Conservation (phyloP, 2,797 vertebrate species). For the Betta splendens region DNA sequence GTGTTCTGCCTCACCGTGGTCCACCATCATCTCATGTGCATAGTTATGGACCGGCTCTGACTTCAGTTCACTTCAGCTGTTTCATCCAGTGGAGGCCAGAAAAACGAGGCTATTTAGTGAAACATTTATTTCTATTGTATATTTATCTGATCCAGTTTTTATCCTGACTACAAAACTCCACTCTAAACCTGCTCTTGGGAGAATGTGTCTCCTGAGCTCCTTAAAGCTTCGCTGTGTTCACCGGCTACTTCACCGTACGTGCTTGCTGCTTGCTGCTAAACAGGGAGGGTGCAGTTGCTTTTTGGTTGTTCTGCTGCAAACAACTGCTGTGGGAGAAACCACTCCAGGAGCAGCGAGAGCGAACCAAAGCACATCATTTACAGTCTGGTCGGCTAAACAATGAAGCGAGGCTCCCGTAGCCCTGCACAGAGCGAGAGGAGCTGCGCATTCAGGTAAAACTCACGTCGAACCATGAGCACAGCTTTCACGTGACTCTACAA, state of each 20-base stretch:
- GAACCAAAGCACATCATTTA: background rate
- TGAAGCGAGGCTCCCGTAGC: background rate
- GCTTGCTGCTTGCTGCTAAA: background rate
- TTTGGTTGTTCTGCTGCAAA: background rate
- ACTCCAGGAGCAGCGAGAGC: background rate
- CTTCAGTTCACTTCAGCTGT: no score
- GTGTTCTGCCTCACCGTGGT: constrained; percentile 29
- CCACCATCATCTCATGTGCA: no score
- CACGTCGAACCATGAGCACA: background rate
- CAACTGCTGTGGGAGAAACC: background rate
- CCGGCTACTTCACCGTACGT: background rate
- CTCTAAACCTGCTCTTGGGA: background rate
- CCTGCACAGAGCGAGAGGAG: background rate
- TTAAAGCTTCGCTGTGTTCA: background rate
- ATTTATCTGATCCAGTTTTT: no score
- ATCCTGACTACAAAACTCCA: background rate
- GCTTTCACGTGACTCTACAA: background rate
- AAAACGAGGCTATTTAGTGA: no score
- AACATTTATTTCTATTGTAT: no score
- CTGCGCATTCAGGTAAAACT: background rate
- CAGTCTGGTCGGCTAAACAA: background rate
- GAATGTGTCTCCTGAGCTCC: background rate
- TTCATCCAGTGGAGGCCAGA: no score
- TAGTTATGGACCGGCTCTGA: no score
- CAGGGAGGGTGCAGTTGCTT: background rate